A percentile compares a stretch with the other conserved stretches of the same genome.
phyloP scores from a whole-genome alignment of 2,888 invertebrate species.

The Ypsolopha sequella region DNA sequence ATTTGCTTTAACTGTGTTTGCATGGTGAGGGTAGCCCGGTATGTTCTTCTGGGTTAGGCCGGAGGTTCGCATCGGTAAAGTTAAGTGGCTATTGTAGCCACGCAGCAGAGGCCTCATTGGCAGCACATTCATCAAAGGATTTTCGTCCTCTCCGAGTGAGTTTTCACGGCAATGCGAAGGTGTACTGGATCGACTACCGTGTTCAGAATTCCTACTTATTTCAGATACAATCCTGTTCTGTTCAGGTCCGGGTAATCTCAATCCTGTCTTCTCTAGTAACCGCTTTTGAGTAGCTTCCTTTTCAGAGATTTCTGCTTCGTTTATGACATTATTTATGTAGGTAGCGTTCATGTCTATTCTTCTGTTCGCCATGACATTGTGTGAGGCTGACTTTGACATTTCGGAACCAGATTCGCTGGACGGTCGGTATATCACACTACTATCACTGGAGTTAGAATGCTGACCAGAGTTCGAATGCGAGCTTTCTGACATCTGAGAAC shows the following conservation, averaged over 20 bases:
- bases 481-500: slow-evolving; percentile 76
- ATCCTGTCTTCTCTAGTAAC: slow-evolving; percentile 27
- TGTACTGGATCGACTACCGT: slow-evolving; percentile 55
- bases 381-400: slow-evolving; percentile 50
- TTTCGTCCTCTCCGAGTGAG: slow-evolving; percentile 75
- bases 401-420: slow-evolving; percentile 80
- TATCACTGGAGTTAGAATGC: slow-evolving; percentile 79
- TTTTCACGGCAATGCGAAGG: slow-evolving; percentile 66
- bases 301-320: slow-evolving; percentile 65
- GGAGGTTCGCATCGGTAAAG: slow-evolving; percentile 75
- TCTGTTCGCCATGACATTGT: slow-evolving; percentile 59
- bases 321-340: slow-evolving; percentile 63
- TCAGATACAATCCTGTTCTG: slow-evolving; percentile 47
- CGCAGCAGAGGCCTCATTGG: slow-evolving; percentile 93
- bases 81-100: slow-evolving; percentile 83
- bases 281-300: slow-evolving; percentile 57
- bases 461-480: slow-evolving; percentile 73
- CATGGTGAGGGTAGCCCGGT: slow-evolving; percentile 61
- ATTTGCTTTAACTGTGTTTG: slow-evolving; percentile 67
- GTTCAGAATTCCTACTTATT: slow-evolving; percentile 34
- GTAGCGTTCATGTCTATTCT: slow-evolving; percentile 63
- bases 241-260: slow-evolving; percentile 35
- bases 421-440: slow-evolving; percentile 80
- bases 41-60: slow-evolving; percentile 59
- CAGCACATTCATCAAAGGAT: slow-evolving; percentile 82